A percentile compares a stretch with the other conserved stretches of the same genome.
Evolutionary conservation across 1,140 invertebrate species (phyloP).

Genomic region (Bombus balteatus): DNA sequence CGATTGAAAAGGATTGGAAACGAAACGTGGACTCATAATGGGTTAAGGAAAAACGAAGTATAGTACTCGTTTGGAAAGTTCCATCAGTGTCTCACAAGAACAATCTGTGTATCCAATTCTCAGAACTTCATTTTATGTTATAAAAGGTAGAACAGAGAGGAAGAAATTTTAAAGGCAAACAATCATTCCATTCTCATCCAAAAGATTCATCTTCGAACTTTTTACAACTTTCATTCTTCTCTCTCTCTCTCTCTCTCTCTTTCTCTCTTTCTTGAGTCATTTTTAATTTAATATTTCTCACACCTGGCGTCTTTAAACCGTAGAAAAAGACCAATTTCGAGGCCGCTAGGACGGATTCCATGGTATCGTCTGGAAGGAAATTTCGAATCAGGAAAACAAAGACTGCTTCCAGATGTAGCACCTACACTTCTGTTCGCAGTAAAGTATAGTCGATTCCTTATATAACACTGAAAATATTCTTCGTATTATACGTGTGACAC

Average conservation of each 20-base stretch:
- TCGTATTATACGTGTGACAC: not conserved
- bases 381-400: not conserved
- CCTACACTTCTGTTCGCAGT: not conserved
- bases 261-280: accelerated
- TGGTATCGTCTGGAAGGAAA: not conserved
- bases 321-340: not conserved
- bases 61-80: not conserved
- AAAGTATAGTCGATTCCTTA: too few species aligned
- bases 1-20: too few species aligned
- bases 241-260: too few species aligned
- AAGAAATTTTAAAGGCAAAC: not conserved
- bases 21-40: too few species aligned
- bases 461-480: too few species aligned
- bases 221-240: not conserved
- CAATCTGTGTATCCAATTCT: not conserved
- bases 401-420: not conserved
- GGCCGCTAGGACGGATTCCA: too few species aligned
- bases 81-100: not conserved
- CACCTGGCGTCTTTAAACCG: not conserved
- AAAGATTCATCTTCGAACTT: not conserved
- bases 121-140: not conserved
- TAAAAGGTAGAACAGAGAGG: not conserved
- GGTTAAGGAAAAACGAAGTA: too few species aligned
- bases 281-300: not conserved
- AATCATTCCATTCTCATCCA: not conserved